Evolutionary conservation across 2,113 vertebrate genomes (phyloP), one percentile per base, ranked within the genome.

Genomic region (Glaucomys volans): DNA sequence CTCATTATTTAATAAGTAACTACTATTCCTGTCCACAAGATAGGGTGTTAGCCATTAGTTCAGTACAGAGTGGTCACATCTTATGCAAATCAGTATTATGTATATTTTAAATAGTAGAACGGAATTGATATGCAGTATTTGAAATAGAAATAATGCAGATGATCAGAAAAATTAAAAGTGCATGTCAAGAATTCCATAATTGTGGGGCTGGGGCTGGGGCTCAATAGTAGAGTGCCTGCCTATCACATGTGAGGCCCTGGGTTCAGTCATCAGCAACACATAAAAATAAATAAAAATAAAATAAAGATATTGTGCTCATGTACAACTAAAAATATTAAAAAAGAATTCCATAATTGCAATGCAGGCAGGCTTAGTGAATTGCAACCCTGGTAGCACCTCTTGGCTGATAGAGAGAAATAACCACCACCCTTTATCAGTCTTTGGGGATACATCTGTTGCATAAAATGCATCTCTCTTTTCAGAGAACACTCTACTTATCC

Each of bases 301-400:
- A 47, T 47, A 47, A 8, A 47, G 44, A 47, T 47, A 47, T 47
- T 47, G 7, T 47, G 9, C 7, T 9, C 44, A 47, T 47, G 44
- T 47, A 47, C 9, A 47, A 47, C 44, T 47, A 47, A 47, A 47
- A 47, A 47, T 9, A 59, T 7, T 7, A 59, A 88, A 62, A 59
- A 88, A 62, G 85, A n/a, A 72, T 72, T 80, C 42, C 40, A n/a
- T 40, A 66, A 75, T 75, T 50, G 80, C 92, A 88, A 72, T 88
- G 85, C 24, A 37, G 50, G 11, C 35, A 80, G 52, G 40, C 24
- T 44, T 37, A 50, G n/a, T 13, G 9, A 82, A 42, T 28, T 80
- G 16, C 32, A 72, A 30, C 37, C 66, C 14, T 4, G 9, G 50
- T 20, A 54, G 42, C n/a, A 14, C 14, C 20, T 47, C n/a, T 80